These are phyloP conservation scores for Geococcyx californianus DNA, from an alignment of 2,113 vertebrate genomes.

Conservation along the genomic window DNA sequence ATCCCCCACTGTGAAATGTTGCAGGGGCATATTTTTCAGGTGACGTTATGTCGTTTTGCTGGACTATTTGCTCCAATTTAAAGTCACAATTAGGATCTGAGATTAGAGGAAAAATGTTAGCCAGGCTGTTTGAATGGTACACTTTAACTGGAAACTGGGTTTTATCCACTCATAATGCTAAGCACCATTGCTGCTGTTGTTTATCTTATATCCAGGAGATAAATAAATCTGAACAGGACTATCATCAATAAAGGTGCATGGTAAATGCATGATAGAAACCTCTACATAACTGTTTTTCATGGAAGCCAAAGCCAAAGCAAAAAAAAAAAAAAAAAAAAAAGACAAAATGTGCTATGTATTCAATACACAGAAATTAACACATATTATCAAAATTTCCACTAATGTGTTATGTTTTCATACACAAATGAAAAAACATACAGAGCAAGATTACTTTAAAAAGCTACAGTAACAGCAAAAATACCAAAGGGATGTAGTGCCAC, in stretches of 20 bases:
- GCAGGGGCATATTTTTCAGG: not conserved
- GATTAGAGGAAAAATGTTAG: not conserved
- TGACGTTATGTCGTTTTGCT: not conserved
- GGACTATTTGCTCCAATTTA: not conserved
- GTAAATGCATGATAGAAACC: not conserved
- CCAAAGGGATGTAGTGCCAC: not conserved
- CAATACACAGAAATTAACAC: not conserved
- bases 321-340: not conserved
- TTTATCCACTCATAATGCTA: not conserved
- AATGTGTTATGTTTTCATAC: not conserved
- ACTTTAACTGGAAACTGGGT: not conserved
- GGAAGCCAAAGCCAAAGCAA: not conserved
- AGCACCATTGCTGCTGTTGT: not conserved
- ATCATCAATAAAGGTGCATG: not conserved
- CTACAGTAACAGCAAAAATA: not conserved
- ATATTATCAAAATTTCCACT: not conserved
- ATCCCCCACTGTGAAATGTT: not conserved
- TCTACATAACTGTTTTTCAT: not conserved
- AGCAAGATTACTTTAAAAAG: not conserved
- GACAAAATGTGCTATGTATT: not conserved
- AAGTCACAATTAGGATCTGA: constrained; percentile 25
- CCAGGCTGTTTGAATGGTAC: not conserved
- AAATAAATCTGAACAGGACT: not conserved
- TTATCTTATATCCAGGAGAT: not conserved
- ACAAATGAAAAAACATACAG: not conserved